A percentile compares a stretch with the other conserved stretches of the same genome.
These are phyloP conservation scores for Ectemnius lituratus DNA, from an alignment of 2,888 invertebrate species.

Conservation along the genomic window DNA sequence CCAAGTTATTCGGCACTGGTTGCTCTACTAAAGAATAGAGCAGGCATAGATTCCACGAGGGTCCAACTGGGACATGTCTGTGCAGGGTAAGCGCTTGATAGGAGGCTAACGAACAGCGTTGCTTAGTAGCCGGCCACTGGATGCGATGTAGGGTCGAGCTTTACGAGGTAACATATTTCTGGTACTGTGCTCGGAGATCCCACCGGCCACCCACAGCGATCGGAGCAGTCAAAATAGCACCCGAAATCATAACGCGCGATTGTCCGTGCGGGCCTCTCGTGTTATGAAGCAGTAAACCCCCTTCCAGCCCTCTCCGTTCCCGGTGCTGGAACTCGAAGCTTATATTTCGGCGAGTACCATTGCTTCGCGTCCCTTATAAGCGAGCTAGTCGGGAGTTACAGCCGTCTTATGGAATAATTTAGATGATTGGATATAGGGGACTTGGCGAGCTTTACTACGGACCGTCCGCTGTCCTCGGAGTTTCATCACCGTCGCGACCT, in stretches of 20 bases:
- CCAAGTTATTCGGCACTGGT: background rate
- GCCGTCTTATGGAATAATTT: slow-evolving; percentile 75
- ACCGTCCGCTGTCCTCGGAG: slow-evolving; percentile 44
- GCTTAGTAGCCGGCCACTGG: slow-evolving; percentile 6
- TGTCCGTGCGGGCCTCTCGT: slow-evolving; percentile 70
- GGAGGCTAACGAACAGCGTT: slow-evolving; percentile 44
- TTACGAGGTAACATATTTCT: slow-evolving; percentile 78
- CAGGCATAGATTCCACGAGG: no score
- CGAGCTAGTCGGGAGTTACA: slow-evolving; percentile 26
- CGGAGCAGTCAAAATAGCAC: slow-evolving; percentile 75
- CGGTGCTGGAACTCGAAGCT: slow-evolving; percentile 18
- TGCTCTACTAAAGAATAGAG: no score
- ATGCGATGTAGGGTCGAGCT: slow-evolving; percentile 47
- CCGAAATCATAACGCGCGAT: slow-evolving; percentile 77
- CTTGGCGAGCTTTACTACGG: slow-evolving; percentile 55
- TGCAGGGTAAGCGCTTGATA: slow-evolving; percentile 63
- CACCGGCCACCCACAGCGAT: slow-evolving; percentile 71
- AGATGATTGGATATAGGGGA: slow-evolving; percentile 72
- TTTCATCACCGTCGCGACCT: slow-evolving; percentile 10
- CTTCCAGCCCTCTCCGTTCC: slow-evolving; percentile 33
- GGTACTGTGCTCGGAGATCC: slow-evolving; percentile 66
- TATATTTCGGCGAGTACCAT: slow-evolving; percentile 7
- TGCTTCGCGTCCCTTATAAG: slow-evolving; percentile 30
- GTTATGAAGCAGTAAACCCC: slow-evolving; percentile 76
- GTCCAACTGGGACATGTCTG: no score